These are phyloP conservation scores for Asobara japonica DNA, from an alignment of 1,140 invertebrate genomes.

Conservation along the genomic window DNA sequence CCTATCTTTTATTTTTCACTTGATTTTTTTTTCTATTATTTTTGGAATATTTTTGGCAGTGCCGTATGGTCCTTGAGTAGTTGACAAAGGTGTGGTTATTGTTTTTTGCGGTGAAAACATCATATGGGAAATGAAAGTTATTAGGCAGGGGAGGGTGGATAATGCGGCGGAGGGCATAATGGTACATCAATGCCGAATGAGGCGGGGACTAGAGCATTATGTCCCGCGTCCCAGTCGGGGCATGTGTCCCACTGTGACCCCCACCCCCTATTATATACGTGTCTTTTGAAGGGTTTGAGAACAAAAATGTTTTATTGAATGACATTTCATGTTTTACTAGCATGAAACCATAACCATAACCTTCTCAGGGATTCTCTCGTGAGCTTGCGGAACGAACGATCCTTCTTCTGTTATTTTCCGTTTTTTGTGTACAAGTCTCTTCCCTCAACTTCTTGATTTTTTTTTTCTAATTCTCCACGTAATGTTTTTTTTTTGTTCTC, in stretches of 20 bases:
- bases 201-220: too few species aligned
- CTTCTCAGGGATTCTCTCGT: constrained; percentile 28
- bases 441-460: constrained; percentile 13
- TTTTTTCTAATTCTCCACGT: constrained; percentile 15
- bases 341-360: not conserved
- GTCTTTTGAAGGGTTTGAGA: too few species aligned
- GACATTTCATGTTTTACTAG: not conserved
- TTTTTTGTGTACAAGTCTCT: constrained; percentile 12
- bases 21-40: not conserved
- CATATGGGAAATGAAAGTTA: too few species aligned
- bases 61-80: constrained; percentile 16
- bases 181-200: too few species aligned
- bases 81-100: not conserved
- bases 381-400: constrained; percentile 40
- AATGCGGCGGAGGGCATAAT: too few species aligned
- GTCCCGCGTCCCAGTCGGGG: too few species aligned
- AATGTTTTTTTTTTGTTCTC: constrained; percentile 3
- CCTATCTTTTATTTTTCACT: constrained; percentile 24
- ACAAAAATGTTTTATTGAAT: too few species aligned
- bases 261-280: too few species aligned
- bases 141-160: too few species aligned
- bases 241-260: too few species aligned
- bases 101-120: too few species aligned
- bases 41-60: constrained; percentile 3
- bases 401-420: constrained; percentile 5